Base-by-base conservation (phyloP, 2,797 vertebrate genomes). In the Ispidina picta region DNA sequence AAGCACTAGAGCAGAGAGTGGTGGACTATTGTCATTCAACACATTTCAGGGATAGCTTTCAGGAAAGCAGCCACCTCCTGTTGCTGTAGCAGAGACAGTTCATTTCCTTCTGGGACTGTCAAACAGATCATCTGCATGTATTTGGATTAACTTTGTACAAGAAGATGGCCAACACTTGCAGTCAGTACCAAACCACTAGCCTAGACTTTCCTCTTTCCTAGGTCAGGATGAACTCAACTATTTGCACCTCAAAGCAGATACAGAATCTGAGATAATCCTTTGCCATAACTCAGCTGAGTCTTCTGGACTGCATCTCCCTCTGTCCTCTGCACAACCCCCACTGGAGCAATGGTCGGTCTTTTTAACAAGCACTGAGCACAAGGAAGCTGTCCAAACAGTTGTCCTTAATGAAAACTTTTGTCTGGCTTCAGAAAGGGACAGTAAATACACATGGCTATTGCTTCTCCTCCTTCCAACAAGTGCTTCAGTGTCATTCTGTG, bases 81-180 rank as follows among this genome's bases (percentile, higher is more conserved):
- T 11, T 52, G n/a, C 26, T 52, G 25, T 5, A 60, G 15, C 33
- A 37, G 26, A 41, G 46, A n/a, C 23, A 55, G 15, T 15, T 54
- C 12, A 2, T 35, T 25, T 56, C 16, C 31, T 48, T 21, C 39
- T 6, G 11, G 17, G 19, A 11, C 29, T 4, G 5, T 21, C 10
- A 41, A 39, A 15, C 29, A 18, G n/a, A 43, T 33, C 35, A 15
- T 4, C 9, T 16, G 48, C 13, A 7, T 33, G 41, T n/a, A 1
- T 5, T 31, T 52, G 28, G 17, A 20, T 79, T 48, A 55, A 26
- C 4, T 33, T 25, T 48, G 26, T 4, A 23, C 4, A 21, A 64
- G 19, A 52, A 0, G 1, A 3, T 16, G 11, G 5, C 10, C 15
- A 37, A 9, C 4, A 6, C 48, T 31, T 26, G 7, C 37, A 69